A percentile compares a stretch with the other conserved stretches of the same genome.
phyloP scores from a whole-genome alignment of 2,888 invertebrate genomes.

The Spisula solida region DNA sequence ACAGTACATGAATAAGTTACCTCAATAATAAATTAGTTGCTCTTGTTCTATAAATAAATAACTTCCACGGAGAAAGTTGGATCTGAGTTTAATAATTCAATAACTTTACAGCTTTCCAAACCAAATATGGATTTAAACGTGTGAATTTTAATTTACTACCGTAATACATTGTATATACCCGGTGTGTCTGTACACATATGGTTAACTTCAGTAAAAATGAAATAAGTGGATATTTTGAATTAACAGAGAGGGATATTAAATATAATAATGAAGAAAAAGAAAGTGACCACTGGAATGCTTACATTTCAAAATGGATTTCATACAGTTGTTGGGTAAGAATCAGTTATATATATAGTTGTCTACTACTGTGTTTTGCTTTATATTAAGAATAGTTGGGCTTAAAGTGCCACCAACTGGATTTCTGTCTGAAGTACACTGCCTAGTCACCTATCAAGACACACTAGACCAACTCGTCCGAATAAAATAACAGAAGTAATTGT shows the following conservation, averaged over 20 bases:
- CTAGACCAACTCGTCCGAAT: no score
- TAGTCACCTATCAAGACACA: no score
- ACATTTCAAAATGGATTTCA: conserved; percentile 14
- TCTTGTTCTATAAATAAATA: neutral
- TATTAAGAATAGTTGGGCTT: no score
- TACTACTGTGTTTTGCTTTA: no score
- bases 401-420: no score
- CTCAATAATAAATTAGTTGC: neutral
- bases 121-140: neutral
- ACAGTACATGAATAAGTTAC: neutral
- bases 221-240: neutral
- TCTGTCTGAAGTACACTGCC: no score
- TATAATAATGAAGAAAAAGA: conserved; percentile 15
- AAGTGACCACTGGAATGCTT: neutral
- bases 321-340: neutral
- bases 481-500: no score
- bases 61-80: neutral
- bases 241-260: neutral
- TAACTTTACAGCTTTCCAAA: neutral
- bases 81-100: neutral
- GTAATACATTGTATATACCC: neutral
- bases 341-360: neutral
- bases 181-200: neutral
- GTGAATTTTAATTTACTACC: neutral
- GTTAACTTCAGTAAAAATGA: neutral